Conservation (phyloP, 2,888 invertebrate species). For the Nowickia ferox region DNA sequence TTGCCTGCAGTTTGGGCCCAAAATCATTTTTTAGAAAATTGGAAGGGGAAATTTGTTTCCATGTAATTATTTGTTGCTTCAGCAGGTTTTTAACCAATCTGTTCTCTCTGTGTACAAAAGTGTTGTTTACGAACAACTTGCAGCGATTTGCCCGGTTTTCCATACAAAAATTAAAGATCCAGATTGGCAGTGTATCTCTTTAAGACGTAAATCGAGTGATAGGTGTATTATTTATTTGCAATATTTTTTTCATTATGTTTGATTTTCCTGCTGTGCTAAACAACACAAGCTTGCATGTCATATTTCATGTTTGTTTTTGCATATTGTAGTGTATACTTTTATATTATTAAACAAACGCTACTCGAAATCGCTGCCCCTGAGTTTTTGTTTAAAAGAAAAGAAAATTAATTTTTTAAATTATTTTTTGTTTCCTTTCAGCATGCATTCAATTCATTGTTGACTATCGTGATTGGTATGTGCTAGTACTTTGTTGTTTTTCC, state of each 20-base stretch:
- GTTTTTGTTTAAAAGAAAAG: background rate
- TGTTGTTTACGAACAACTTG: too few species aligned
- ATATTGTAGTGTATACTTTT: background rate
- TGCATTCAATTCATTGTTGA: background rate
- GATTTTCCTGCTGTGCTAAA: background rate
- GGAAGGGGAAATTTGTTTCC: too few species aligned
- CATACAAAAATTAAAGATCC: too few species aligned
- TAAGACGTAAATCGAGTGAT: background rate
- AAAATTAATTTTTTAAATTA: background rate
- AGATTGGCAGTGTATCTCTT: background rate
- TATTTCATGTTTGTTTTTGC: background rate
- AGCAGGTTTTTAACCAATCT: too few species aligned
- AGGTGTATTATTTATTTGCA: constrained; percentile 32
- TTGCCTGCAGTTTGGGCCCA: too few species aligned
- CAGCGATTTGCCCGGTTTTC: too few species aligned
- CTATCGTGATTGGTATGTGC: constrained; percentile 4
- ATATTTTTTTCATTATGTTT: constrained; percentile 28
- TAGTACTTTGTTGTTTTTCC: background rate
- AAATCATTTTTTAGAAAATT: too few species aligned
- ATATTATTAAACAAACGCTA: constrained; percentile 11
- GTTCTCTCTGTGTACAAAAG: too few species aligned
- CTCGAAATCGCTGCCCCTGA: background rate
- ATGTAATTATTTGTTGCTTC: too few species aligned
- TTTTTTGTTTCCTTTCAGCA: background rate
- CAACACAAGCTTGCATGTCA: constrained; percentile 32